Evolutionary conservation across 2,113 vertebrate species (phyloP).

Genomic region (Elephas maximus): DNA sequence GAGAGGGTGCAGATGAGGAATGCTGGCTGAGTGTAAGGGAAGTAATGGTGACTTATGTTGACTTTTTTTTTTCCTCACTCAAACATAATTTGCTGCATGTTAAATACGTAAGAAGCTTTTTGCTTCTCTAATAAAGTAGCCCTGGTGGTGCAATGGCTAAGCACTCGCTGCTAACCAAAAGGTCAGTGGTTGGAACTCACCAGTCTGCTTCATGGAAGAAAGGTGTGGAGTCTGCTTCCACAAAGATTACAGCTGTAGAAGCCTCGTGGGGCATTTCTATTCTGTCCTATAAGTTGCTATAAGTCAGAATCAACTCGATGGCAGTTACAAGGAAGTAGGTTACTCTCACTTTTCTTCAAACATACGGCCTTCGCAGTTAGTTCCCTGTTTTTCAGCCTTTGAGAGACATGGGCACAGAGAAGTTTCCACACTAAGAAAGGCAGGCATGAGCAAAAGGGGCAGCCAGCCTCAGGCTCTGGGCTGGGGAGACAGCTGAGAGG

Average conservation of each 20-base stretch:
- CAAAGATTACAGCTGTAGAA: neutral
- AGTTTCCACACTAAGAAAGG: neutral
- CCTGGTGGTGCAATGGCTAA: neutral
- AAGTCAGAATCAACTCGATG: neutral
- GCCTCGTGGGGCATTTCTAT: neutral
- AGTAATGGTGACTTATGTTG: neutral
- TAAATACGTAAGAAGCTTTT: neutral
- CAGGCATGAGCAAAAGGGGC: accelerated
- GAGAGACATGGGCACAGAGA: neutral
- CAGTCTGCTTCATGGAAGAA: neutral
- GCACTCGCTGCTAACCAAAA: neutral
- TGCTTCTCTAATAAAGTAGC: neutral
- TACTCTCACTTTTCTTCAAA: neutral
- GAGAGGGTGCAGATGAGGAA: neutral
- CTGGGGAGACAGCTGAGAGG: neutral
- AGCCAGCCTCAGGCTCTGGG: neutral
- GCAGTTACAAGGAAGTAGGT: neutral
- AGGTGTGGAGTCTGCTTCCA: neutral
- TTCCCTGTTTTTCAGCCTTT: neutral
- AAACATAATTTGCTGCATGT: neutral
- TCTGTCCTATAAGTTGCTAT: neutral
- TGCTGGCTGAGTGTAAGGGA: neutral
- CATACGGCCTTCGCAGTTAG: neutral
- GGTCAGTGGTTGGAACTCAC: neutral
- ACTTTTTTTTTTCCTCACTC: neutral